Base-by-base conservation (phyloP, 2,888 invertebrate genomes). In the Branchellion lobata region DNA sequence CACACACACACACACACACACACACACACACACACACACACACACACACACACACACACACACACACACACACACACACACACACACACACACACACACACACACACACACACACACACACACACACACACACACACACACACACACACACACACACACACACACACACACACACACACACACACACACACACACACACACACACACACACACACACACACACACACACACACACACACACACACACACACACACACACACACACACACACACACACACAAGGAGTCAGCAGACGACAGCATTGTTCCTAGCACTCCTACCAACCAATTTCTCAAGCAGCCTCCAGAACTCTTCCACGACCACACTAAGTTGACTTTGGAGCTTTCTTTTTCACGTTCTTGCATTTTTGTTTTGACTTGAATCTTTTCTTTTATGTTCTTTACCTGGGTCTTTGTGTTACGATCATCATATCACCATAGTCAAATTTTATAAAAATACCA, bases 221-320 rank as follows among this genome's bases (percentile, higher is more conserved):
- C 8, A 5, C n/a, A n/a, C 24, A 11, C 65, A n/a, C n/a, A 11
- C 65, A 65, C 65, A 5, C 65, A 65, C 65, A 5, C n/a, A 5
- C 21, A 5, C 65, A 65, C 65, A 11, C 65, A 65, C 65, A 5
- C 65, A 65, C 65, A 11, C n/a, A 65, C 65, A 11, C 65, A 3
- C 65, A 11, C 65, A 65, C 8, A 5, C 65, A 27, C 33, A 0
- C 75, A 85, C 27, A 90, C 90, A 82, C 89, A 90, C 81, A 92
- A 91, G 85, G 92, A 92, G 83, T 91, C 91, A 18, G 91, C 91
- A 21, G 92, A 92, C 85, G 92, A 92, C 83, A 89, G 93, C 84
- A 94, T 94, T 83, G 94, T 95, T 47, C 95, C 95, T 24, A 93
- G 94, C 80, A 94, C 95, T 18, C 94, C 95, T 27, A 94, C 94